These are phyloP conservation scores for Glyptemys insculpta DNA, from an alignment of 2,797 vertebrate species.

Conservation along the genomic window DNA sequence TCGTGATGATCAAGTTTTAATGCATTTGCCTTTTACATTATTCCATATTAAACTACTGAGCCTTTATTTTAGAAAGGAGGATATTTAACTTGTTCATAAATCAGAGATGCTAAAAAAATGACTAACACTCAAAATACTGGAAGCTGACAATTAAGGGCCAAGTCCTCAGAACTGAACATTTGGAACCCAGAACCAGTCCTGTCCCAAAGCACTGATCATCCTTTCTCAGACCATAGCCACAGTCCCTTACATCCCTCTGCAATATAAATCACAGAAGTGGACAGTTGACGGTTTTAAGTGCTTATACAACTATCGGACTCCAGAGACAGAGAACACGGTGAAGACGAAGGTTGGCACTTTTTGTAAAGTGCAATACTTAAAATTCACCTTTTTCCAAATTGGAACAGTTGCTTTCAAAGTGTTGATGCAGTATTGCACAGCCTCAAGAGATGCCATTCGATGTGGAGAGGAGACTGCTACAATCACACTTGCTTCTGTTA, in stretches of 20 bases:
- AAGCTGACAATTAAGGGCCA: not conserved
- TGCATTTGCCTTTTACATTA: not conserved
- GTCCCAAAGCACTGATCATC: not conserved
- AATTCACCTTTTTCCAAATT: conserved; percentile 94
- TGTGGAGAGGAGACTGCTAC: conserved; percentile 93
- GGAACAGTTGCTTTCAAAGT: conserved; percentile 90
- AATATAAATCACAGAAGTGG: not conserved
- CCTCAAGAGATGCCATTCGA: conserved; percentile 87
- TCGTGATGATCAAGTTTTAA: not conserved
- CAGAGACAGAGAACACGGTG: fast-evolving
- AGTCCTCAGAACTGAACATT: not conserved
- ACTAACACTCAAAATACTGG: not conserved
- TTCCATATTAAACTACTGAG: not conserved
- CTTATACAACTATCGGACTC: not conserved
- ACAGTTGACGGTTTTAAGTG: too few species aligned
- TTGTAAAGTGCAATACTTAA: not conserved
- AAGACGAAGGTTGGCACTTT: not conserved
- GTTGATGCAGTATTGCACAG: conserved; percentile 87
- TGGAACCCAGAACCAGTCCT: not conserved
- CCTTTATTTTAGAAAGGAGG: not conserved
- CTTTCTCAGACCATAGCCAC: not conserved
- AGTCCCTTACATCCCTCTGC: not conserved
- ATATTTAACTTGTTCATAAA: not conserved
- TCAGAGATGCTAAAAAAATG: not conserved
- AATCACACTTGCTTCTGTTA: conserved; percentile 91